Percentiles rank a stretch among this genome's conserved stretches.
Evolutionary conservation across 2,113 vertebrate genomes (phyloP).

Genomic region (Sphaerodactylus townsendi): DNA sequence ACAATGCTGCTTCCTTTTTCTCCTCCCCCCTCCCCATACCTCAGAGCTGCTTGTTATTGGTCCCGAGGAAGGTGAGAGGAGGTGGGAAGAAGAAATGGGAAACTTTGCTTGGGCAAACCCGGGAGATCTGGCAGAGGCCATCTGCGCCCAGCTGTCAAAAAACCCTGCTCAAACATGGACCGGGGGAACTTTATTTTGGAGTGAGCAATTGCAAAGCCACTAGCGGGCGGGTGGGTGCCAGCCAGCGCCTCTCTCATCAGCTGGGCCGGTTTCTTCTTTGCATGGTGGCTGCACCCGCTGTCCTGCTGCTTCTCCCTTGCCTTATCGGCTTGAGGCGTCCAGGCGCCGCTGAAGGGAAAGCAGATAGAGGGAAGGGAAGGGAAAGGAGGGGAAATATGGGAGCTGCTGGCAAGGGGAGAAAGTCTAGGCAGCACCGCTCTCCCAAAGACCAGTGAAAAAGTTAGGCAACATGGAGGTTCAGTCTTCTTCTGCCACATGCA

Average conservation of each 20-base stretch:
- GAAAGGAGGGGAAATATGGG: constrained; percentile 28
- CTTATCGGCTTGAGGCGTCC: constrained; percentile 53
- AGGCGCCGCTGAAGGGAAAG: constrained; percentile 40
- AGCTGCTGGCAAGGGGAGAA: background rate
- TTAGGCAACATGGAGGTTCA: constrained; percentile 37
- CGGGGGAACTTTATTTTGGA: constrained; percentile 66
- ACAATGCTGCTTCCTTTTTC: background rate
- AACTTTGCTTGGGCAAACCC: constrained; percentile 29
- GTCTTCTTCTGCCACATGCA: too few species aligned
- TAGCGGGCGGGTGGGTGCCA: background rate
- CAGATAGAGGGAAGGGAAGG: constrained; percentile 33
- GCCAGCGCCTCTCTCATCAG: constrained; percentile 27
- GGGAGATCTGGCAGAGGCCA: constrained; percentile 45
- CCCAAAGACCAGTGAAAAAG: constrained; percentile 39
- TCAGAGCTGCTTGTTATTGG: constrained; percentile 24
- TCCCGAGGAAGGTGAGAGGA: background rate
- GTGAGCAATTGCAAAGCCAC: background rate
- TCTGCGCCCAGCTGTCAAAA: constrained; percentile 72
- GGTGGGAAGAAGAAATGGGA: background rate
- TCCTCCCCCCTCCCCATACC: background rate
- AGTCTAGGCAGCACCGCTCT: background rate
- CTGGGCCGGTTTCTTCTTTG: constrained; percentile 43
- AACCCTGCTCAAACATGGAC: constrained; percentile 28
- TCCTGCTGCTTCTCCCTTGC: constrained; percentile 43
- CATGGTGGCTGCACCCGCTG: background rate